Conservation (phyloP, 2,113 vertebrate species). For the Herpailurus yagouaroundi region DNA sequence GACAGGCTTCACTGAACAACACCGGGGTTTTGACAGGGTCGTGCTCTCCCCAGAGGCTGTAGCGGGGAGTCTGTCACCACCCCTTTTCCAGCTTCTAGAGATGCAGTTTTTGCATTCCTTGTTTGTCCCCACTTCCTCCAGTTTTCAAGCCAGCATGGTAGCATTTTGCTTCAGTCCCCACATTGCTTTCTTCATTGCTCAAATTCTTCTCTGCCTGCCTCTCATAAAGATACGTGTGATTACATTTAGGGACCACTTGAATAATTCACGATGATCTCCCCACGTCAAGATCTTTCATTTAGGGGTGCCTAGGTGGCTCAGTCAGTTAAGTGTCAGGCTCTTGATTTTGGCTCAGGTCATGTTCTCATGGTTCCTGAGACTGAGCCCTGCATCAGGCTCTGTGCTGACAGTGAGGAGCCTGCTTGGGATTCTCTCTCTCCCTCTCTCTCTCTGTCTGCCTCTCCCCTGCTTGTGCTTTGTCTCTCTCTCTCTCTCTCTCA, state of each 20-base stretch:
- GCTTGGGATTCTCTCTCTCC: too few relatives aligned
- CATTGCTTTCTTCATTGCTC: neutral
- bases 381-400: too few relatives aligned
- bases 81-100: neutral
- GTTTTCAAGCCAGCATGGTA: neutral
- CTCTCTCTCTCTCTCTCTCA: too few relatives aligned
- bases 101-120: neutral
- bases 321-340: too few relatives aligned
- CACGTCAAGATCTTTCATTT: neutral
- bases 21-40: neutral
- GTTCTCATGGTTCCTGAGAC: too few relatives aligned
- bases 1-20: neutral
- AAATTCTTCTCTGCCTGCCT: neutral
- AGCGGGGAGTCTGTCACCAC: rapidly evolving
- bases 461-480: too few relatives aligned
- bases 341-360: too few relatives aligned
- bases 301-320: too few relatives aligned
- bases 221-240: neutral
- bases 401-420: too few relatives aligned
- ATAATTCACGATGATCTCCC: neutral
- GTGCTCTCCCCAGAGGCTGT: neutral
- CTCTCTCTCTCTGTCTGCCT: too few relatives aligned
- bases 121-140: neutral
- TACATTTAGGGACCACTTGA: neutral
- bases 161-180: too few relatives aligned